These are phyloP conservation scores for Pandemis heparana DNA, from an alignment of 2,888 invertebrate species.

Conservation along the genomic window DNA sequence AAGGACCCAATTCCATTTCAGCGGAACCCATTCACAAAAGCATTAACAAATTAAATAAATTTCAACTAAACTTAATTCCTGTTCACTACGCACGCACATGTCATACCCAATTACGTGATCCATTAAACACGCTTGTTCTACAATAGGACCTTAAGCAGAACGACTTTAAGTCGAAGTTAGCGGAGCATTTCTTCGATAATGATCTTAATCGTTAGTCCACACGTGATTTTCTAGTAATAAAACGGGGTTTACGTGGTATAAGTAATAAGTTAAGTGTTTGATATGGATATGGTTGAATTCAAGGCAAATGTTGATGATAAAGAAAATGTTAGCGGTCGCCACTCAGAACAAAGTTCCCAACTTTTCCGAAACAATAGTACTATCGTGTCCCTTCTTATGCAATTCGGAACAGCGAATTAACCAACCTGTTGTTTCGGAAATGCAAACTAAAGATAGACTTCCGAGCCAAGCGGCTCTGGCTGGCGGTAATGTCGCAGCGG, in stretches of 20 bases:
- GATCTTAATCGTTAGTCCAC: constrained; percentile 25
- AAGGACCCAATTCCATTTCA: not conserved
- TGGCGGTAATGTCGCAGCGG: too few species aligned
- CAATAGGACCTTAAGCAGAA: constrained; percentile 4
- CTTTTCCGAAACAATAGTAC: too few species aligned
- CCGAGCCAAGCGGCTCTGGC: too few species aligned
- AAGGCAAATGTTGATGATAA: not conserved
- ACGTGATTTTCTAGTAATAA: constrained; percentile 29
- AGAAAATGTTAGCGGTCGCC: not conserved
- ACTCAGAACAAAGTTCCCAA: too few species aligned
- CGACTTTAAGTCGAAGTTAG: constrained; percentile 1
- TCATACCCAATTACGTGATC: constrained; percentile 27
- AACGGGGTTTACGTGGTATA: constrained; percentile 26
- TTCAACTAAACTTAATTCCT: constrained; percentile 24
- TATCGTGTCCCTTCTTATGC: too few species aligned
- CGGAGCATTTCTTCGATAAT: constrained; percentile 18
- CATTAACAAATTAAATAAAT: constrained; percentile 29
- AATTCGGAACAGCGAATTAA: too few species aligned
- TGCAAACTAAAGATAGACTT: too few species aligned
- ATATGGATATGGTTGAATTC: not conserved
- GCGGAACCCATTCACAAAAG: constrained; percentile 1
- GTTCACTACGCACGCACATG: constrained; percentile 28
- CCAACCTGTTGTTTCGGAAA: too few species aligned
- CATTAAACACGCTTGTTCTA: not conserved
- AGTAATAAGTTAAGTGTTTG: constrained; percentile 16